Base-by-base conservation (phyloP, 2,888 invertebrate species). In the Muschampia plurimacula region DNA sequence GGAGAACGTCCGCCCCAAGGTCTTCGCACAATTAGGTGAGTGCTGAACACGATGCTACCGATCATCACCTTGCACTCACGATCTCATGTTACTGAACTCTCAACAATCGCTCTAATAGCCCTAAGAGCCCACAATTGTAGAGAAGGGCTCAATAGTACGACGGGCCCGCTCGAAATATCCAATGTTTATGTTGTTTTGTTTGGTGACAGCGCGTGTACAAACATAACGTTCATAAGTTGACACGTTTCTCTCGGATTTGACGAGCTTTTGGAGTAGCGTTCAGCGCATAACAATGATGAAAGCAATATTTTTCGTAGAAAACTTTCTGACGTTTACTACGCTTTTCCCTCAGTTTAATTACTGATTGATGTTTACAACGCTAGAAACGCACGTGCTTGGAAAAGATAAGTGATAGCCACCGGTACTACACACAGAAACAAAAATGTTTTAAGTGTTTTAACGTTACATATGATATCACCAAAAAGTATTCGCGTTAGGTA, bases 11-110 rank as follows among this genome's bases (percentile, higher is more conserved):
- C 96, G 97, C 95, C 98, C 98, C 87, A 98, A 98, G 96, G 97
- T 98, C 96, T 97, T 97, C 95, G 97, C 97, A 90, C 97, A 97
- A 96, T 95, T 97, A 96, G 98, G 98, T 98, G 93, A 97, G 97
- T 79, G 60, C 44, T 73, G 66, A 62, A 55, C 55, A 22, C 55
- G 55, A 79, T 76, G 65, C 74, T 76, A 77, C 77, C 77, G 70
- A 67, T 75, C 69, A 79, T 79, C 82, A 79, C 81, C 82, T 80
- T 84, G 83, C 81, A 83, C 82, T 83, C 83, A 83, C 83, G 84
- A 85, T 84, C 81, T 82, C 81, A 81, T 85, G 86, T 72, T 75
- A 74, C 68, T 86, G 86, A 86, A 88, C 88, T 83, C 86, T 76
- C 85, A 87, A 90, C 89, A 86, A 87, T 88, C 87, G 82, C 79